Base-by-base conservation (phyloP, 2,797 vertebrate genomes). In the Gymnoscopelus microlampas region DNA sequence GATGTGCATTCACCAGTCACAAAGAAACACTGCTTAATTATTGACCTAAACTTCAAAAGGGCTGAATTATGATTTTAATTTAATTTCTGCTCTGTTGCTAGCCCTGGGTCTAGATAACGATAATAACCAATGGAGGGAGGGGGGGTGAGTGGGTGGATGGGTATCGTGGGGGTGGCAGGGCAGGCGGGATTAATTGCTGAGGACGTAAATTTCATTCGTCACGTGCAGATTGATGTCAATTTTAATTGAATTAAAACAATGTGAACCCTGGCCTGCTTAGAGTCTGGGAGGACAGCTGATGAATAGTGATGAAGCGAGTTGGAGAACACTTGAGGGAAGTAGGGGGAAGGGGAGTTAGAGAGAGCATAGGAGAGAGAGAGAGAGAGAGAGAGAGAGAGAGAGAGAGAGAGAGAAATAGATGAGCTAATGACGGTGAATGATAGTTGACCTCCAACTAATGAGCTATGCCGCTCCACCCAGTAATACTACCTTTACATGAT, bases 231-330 rank as follows among this genome's bases (percentile, higher is more conserved):
- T 89, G 87, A 88, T 92, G 89, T 91, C 86, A 82, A 79, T 88
- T 90, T 91, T 90, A 92, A 91, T 92, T 91, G 87, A 92, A 91
- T 91, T 91, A 91, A 91, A 89, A 92, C 85, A 89, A 89, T 82
- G 87, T 89, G 88, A 90, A 87, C 85, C 77, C 78, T 80, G 84
- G 83, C 75, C 81, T 65, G 80, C 86, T 81, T 13, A n/a, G 68
- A 88, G 77, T 82, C 77, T 74, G 67, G 70, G 84, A 83, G 87
- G 82, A 88, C 86, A 68, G 80, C 79, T 83, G 80, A 71, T 84
- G 88, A 91, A 88, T 83, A 79, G 78, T 81, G 85, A 91, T 88
- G 87, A 87, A 85, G 70, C 54, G 85, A 77, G 72, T 11, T 35
- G 55, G 66, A 84, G 72, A 82, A 68, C 69, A 68, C 64, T 68